Conservation (phyloP, 2,888 invertebrate species). For the Hemithea aestivaria region DNA sequence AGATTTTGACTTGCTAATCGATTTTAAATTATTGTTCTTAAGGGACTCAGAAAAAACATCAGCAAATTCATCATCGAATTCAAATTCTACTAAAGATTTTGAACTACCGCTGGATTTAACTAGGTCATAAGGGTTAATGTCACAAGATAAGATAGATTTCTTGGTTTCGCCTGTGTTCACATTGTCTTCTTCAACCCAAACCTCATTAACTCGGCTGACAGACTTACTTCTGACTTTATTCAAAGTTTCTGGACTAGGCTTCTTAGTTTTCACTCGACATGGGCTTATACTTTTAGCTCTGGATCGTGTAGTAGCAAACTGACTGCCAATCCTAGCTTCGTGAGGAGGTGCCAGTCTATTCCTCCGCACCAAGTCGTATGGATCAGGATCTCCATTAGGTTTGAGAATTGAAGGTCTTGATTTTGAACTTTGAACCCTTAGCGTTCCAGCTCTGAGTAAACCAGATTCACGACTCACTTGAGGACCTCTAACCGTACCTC, state of each 20-base stretch:
- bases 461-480: constrained; percentile 67
- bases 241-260: constrained; percentile 63
- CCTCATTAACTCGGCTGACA: constrained; percentile 69
- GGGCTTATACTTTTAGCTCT: constrained; percentile 80
- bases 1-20: constrained; percentile 52
- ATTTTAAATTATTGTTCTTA: constrained; percentile 51
- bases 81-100: constrained; percentile 70
- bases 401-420: constrained; percentile 83
- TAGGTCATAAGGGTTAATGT: constrained; percentile 91
- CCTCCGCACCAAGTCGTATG: constrained; percentile 90
- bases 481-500: constrained; percentile 82
- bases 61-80: constrained; percentile 75
- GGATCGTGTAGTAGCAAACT: constrained; percentile 69
- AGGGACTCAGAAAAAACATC: constrained; percentile 62
- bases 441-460: constrained; percentile 80
- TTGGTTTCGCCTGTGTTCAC: constrained; percentile 56
- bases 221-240: constrained; percentile 69
- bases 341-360: constrained; percentile 84
- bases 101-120: constrained; percentile 78
- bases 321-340: constrained; percentile 75
- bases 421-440: constrained; percentile 80
- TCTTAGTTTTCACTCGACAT: constrained; percentile 75
- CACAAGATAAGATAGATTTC: constrained; percentile 89
- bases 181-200: constrained; percentile 69
- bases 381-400: constrained; percentile 80